Evolutionary conservation across 2,113 vertebrate genomes (phyloP).

Genomic region (Lepus europaeus): DNA sequence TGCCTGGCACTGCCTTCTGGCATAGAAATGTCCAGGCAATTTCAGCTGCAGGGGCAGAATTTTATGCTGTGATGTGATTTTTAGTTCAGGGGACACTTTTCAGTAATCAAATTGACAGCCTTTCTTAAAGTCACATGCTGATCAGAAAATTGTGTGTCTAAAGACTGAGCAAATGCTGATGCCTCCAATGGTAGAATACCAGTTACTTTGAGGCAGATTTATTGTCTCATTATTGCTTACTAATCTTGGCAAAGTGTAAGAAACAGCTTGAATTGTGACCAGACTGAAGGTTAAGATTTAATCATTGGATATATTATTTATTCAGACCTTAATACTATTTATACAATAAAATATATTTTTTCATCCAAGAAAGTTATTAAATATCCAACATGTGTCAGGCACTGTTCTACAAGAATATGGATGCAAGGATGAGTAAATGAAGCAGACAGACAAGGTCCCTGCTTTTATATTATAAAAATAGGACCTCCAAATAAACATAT

Average conservation of each 20-base stretch:
- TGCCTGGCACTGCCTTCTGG: background rate
- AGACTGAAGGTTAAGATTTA: background rate
- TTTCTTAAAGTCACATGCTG: background rate
- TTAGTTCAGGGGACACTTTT: background rate
- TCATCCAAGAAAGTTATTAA: background rate
- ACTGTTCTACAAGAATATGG: background rate
- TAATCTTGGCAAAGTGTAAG: background rate
- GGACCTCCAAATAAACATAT: background rate
- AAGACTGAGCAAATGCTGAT: slow-evolving; percentile 25
- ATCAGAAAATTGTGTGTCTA: slow-evolving; percentile 44
- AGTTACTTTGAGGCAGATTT: background rate
- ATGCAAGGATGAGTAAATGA: background rate
- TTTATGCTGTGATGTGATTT: slow-evolving; percentile 32
- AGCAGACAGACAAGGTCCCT: background rate
- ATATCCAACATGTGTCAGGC: background rate
- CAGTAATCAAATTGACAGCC: slow-evolving; percentile 51
- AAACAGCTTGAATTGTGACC: background rate
- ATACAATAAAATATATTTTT: background rate
- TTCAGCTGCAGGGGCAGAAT: background rate
- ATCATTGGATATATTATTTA: background rate
- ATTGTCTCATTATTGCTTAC: slow-evolving; percentile 1
- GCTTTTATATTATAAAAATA: background rate
- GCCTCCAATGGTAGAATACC: background rate
- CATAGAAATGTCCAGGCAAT: background rate
- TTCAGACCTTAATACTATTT: background rate